A percentile compares a stretch with the other conserved stretches of the same genome.
Conservation (phyloP, 2,797 vertebrate genomes). For the Acanthornis magna region DNA sequence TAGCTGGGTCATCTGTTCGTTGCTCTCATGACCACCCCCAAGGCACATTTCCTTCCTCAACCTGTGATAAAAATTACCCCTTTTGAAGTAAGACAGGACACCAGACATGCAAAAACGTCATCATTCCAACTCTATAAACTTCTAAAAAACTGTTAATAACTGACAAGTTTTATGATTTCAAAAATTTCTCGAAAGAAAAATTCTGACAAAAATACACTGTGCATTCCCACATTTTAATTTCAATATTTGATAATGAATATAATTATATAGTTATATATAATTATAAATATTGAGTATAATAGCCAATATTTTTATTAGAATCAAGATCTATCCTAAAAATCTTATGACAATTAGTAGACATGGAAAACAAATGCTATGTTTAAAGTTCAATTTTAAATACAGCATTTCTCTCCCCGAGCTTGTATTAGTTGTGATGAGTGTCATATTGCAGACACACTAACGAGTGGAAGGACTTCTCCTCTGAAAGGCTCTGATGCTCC, state of each 20-base stretch:
- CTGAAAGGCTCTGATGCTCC: background rate
- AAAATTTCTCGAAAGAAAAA: background rate
- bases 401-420: background rate
- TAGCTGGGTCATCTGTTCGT: accelerated
- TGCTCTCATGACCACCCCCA: background rate
- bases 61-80: background rate
- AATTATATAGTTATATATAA: background rate
- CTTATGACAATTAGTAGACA: background rate
- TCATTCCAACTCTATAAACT: background rate
- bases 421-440: too few relatives aligned
- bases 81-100: background rate
- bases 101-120: background rate
- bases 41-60: background rate
- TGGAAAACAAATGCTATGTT: background rate
- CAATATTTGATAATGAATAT: background rate
- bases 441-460: background rate
- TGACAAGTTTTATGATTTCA: background rate
- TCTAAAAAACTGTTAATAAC: background rate
- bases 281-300: background rate
- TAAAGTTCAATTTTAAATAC: background rate
- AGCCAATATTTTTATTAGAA: background rate
- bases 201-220: background rate
- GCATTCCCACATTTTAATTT: background rate
- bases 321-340: background rate
- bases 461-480: background rate